phyloP scores from a whole-genome alignment of 2,113 vertebrate species.

The Xiphorhynchus elegans region DNA sequence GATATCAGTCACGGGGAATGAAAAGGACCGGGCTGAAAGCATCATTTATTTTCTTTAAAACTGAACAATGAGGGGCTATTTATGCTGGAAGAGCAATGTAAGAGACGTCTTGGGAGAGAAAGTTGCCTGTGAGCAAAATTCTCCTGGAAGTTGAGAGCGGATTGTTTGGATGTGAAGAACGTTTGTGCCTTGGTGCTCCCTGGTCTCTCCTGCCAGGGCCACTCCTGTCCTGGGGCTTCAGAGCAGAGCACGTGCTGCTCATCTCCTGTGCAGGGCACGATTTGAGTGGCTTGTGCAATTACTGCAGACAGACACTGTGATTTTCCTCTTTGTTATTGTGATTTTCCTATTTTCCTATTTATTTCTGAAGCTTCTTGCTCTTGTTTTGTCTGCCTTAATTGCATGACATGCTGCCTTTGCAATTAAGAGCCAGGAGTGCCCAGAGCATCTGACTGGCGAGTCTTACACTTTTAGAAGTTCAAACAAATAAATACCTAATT shows the following conservation, averaged over 20 bases:
- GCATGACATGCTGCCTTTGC: background rate
- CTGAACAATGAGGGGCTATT: slow-evolving; percentile 33
- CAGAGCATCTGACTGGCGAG: background rate
- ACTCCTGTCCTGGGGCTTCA: background rate
- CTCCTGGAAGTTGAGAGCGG: background rate
- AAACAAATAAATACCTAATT: background rate
- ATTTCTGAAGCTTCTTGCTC: background rate
- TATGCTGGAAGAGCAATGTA: background rate
- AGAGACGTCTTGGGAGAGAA: background rate
- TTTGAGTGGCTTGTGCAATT: background rate
- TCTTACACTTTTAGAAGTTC: background rate
- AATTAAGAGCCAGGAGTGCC: background rate
- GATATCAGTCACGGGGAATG: slow-evolving; percentile 38
- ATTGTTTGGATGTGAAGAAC: background rate
- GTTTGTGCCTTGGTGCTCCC: background rate
- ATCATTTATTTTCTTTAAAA: slow-evolving; percentile 55
- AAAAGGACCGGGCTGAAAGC: slow-evolving; percentile 39
- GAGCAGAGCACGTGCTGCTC: background rate
- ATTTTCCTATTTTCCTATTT: background rate
- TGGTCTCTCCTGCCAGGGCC: background rate
- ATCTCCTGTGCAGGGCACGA: accelerated
- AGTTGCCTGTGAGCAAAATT: slow-evolving; percentile 35
- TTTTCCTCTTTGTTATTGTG: background rate
- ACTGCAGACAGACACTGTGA: accelerated
- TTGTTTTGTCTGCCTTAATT: background rate